These are phyloP conservation scores for Gambelia wislizenii DNA, from an alignment of 2,797 vertebrate genomes.

Conservation along the genomic window DNA sequence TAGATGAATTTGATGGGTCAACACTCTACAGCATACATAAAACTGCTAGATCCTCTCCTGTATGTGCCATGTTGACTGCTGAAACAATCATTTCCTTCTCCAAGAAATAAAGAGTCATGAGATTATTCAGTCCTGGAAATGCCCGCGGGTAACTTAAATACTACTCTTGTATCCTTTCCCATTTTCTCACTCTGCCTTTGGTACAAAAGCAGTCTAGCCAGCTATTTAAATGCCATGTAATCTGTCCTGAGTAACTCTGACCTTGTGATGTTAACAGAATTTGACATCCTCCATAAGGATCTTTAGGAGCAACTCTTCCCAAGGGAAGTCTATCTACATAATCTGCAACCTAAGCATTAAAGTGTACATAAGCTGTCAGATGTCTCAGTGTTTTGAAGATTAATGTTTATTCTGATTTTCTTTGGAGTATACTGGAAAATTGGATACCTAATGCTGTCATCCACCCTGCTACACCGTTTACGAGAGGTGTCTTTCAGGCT, in stretches of 20 bases:
- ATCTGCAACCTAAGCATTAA: slow-evolving; percentile 12
- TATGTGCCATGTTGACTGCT: neutral
- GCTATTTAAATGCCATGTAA: slow-evolving; percentile 10
- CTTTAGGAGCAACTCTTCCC: neutral
- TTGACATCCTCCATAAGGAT: slow-evolving; percentile 29
- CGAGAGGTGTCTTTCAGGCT: neutral
- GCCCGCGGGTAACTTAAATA: slow-evolving; percentile 19
- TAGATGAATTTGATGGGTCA: neutral
- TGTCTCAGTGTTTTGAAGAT: slow-evolving; percentile 35
- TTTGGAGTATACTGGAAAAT: slow-evolving; percentile 26
- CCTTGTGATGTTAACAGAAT: neutral
- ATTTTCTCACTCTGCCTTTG: slow-evolving; percentile 1
- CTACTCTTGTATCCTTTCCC: neutral
- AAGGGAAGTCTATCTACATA: slow-evolving; percentile 17
- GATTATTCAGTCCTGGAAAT: slow-evolving; percentile 23
- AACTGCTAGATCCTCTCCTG: neutral
- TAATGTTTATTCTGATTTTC: slow-evolving; percentile 22
- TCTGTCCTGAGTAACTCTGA: slow-evolving; percentile 23
- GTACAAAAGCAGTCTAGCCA: neutral
- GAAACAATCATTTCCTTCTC: slow-evolving; percentile 4
- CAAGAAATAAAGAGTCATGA: slow-evolving; percentile 1
- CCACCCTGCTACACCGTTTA: neutral
- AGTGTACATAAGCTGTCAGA: neutral
- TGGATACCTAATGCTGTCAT: neutral
- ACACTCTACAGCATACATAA: neutral